A percentile compares a stretch with the other conserved stretches of the same genome.
These are phyloP conservation scores for Nemapogon koenigi DNA, from an alignment of 2,888 invertebrate genomes.

Conservation along the genomic window DNA sequence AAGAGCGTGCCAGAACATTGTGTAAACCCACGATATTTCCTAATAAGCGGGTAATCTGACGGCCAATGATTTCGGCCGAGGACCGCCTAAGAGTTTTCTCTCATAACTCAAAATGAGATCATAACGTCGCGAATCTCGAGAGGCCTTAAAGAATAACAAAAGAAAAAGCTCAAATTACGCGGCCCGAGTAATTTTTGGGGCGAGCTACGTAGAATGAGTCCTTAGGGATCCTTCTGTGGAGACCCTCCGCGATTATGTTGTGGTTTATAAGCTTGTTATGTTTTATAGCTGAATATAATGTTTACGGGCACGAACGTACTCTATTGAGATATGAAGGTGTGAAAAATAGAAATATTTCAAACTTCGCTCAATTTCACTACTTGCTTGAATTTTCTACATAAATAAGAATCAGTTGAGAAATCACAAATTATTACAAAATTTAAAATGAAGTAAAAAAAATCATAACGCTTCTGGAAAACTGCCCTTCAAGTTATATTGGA, in stretches of 20 bases:
- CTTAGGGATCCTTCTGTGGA: conserved; percentile 39
- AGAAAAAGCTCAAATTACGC: conserved; percentile 58
- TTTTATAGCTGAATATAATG: conserved; percentile 44
- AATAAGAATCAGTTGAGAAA: too few relatives aligned
- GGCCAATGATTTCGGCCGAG: conserved; percentile 53
- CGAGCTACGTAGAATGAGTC: conserved; percentile 47
- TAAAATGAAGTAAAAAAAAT: too few relatives aligned
- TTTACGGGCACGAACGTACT: conserved; percentile 15
- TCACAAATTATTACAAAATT: too few relatives aligned
- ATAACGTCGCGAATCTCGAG: conserved; percentile 57
- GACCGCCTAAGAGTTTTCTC: conserved; percentile 49
- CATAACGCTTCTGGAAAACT: too few relatives aligned
- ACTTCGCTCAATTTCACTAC: too few relatives aligned
- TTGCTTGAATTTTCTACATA: too few relatives aligned
- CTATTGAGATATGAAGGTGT: too few relatives aligned
- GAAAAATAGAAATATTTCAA: too few relatives aligned
- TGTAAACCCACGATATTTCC: conserved; percentile 20
- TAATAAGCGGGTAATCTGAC: conserved; percentile 46
- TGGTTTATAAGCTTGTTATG: conserved; percentile 61
- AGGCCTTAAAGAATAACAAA: conserved; percentile 57
- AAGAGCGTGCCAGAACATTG: too few relatives aligned
- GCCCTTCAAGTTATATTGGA: too few relatives aligned
- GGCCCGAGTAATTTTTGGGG: conserved; percentile 59
- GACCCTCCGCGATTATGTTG: conserved; percentile 53
- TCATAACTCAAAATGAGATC: conserved; percentile 63